A percentile compares a stretch with the other conserved stretches of the same genome.
phyloP scores from a whole-genome alignment of 1,140 invertebrate species.

The Heliconius himera region DNA sequence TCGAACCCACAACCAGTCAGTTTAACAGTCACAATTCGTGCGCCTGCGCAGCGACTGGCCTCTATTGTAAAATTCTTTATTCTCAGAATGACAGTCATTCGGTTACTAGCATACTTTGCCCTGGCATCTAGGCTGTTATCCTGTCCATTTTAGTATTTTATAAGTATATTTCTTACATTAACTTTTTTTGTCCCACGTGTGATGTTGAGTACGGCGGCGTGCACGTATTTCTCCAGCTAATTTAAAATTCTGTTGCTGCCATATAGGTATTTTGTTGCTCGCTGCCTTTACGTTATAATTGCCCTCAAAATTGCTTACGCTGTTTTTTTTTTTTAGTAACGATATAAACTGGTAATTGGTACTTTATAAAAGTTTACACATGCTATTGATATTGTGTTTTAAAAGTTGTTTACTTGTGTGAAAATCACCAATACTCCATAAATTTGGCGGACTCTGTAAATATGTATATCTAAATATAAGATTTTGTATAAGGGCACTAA shows the following conservation, averaged over 20 bases:
- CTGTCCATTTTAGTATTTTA: slow-evolving; percentile 23
- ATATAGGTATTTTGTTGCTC: not conserved
- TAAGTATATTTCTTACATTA: slow-evolving; percentile 24
- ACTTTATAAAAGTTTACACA: not conserved
- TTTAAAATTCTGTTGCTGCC: slow-evolving; percentile 10
- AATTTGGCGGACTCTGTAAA: not conserved
- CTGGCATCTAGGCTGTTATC: slow-evolving; percentile 36
- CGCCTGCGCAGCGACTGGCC: too few species aligned
- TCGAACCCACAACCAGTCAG: too few species aligned
- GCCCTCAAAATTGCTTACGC: not conserved
- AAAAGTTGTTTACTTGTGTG: not conserved
- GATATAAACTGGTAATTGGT: not conserved
- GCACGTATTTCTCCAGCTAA: slow-evolving; percentile 20
- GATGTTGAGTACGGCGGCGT: slow-evolving; percentile 18
- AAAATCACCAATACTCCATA: not conserved
- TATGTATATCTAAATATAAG: not conserved
- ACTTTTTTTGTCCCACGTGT: not conserved
- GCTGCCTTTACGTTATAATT: slow-evolving; percentile 6
- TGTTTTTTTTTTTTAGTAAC: slow-evolving; percentile 2
- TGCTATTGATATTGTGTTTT: not conserved
- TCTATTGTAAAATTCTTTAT: slow-evolving; percentile 17
- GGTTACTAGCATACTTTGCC: slow-evolving; percentile 25
- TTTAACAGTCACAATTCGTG: too few species aligned
- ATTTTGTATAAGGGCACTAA: not conserved
- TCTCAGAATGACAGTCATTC: slow-evolving; percentile 35